A percentile compares a stretch with the other conserved stretches of the same genome.
phyloP scores from a whole-genome alignment of 1,140 invertebrate species.

The Philotrypesis tridentata region DNA sequence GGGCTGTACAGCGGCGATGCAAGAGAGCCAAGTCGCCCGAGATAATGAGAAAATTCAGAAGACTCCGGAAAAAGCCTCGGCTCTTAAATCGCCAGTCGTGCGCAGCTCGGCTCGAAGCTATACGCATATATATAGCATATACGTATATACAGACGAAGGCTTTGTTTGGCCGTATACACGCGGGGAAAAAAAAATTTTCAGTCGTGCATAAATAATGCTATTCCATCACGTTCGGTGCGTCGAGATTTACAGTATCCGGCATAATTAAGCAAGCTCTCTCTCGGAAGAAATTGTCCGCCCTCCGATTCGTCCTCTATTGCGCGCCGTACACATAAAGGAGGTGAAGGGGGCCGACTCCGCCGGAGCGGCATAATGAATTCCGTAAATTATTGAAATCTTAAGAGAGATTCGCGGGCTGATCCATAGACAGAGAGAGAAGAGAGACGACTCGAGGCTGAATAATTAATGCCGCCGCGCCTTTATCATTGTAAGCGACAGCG shows the following conservation, averaged over 20 bases:
- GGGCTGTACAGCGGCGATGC: background rate
- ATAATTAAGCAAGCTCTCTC: constrained; percentile 32
- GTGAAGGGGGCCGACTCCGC: background rate
- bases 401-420: constrained; percentile 22
- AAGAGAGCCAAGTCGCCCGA: background rate
- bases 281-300: background rate
- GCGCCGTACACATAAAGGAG: background rate
- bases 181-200: background rate
- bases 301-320: background rate
- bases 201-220: constrained; percentile 6
- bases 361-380: constrained; percentile 42
- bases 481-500: constrained; percentile 14
- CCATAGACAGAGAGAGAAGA: constrained; percentile 6
- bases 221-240: background rate
- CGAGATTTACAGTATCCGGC: constrained; percentile 18
- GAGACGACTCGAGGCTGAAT: constrained; percentile 11
- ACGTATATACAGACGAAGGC: too few species aligned
- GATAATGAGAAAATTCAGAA: constrained; percentile 62
- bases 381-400: constrained; percentile 46
- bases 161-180: too few species aligned
- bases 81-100: constrained; percentile 1
- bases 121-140: background rate
- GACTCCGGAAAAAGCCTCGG: constrained; percentile 34
- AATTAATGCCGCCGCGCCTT: constrained; percentile 24
- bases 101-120: background rate